A percentile compares a stretch with the other conserved stretches of the same genome.
These are phyloP conservation scores for Deladenus siricidicola DNA, from an alignment of 2,888 invertebrate genomes.

Conservation along the genomic window DNA sequence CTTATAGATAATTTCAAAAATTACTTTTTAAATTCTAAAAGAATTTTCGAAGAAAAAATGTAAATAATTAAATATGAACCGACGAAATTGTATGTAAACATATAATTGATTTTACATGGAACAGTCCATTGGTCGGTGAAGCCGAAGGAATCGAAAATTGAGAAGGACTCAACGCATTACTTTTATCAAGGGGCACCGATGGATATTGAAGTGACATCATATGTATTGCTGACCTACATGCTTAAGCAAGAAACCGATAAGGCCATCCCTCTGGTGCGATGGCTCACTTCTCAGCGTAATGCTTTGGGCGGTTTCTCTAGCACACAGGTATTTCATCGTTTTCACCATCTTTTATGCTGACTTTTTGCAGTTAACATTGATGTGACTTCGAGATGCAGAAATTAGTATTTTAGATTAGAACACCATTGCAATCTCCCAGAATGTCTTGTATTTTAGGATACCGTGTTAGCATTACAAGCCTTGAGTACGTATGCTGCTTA, in stretches of 20 bases:
- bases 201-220: slow-evolving; percentile 75
- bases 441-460: slow-evolving; percentile 59
- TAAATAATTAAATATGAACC: too few relatives aligned
- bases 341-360: not conserved
- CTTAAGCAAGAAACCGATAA: slow-evolving; percentile 54
- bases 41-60: too few relatives aligned
- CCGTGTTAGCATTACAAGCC: slow-evolving; percentile 68
- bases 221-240: slow-evolving; percentile 66
- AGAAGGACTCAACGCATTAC: slow-evolving; percentile 35
- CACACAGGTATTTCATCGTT: slow-evolving; percentile 60
- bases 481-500: slow-evolving; percentile 64
- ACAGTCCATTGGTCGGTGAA: slow-evolving; percentile 65
- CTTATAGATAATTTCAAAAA: too few relatives aligned
- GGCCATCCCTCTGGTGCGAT: slow-evolving; percentile 64
- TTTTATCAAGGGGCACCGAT: slow-evolving; percentile 63
- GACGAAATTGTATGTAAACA: too few relatives aligned
- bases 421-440: not conserved
- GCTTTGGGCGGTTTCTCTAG: slow-evolving; percentile 67
- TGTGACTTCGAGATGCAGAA: too few relatives aligned
- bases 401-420: not conserved
- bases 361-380: not conserved
- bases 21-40: too few relatives aligned
- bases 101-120: slow-evolving; percentile 30
- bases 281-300: slow-evolving; percentile 68
- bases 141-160: slow-evolving; percentile 53